Base-by-base conservation (phyloP, 2,797 vertebrate genomes). In the Decapterus maruadsi region DNA sequence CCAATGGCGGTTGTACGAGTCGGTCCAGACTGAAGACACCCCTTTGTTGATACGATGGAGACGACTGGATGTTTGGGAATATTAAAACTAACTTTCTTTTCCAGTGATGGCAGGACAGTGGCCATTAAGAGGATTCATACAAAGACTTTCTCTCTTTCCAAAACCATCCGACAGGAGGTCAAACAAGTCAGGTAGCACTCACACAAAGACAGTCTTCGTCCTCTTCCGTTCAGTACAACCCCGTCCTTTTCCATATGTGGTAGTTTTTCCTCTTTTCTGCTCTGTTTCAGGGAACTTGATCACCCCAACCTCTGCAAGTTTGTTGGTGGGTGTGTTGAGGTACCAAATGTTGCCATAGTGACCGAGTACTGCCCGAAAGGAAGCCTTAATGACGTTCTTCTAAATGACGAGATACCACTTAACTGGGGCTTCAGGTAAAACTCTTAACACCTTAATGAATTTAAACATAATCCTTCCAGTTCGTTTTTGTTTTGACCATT, bases 321-420 rank as follows among this genome's bases (percentile, higher is more conserved):
- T 50, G 92, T 94, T 10, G 96, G 96, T 2, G 96, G 96, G 0
- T 97, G 96, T 60, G 88, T 93, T 64, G 95, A 97, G 88, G 88
- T 94, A 26, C 96, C 96, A 9, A 93, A 96, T 34, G 87, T 97
- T 78, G 95, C 95, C 88, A 95, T 96, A 63, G 88, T 97, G 75
- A 98, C 96, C 0, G 96, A 97, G 78, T 96, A 96, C 72, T 97
- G 96, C 78, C 96, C 96, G 17, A 96, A 97, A 92, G 95, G 96
- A 79, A 96, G 97, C 67, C 90, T 97, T 40, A 95, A 78, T 19
- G 96, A 96, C 38, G 93, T 96, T 19, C 94, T 97, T 1, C 92
- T 97, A 19, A 96, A 89, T 58, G 95, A 97, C 60, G 96, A 97
- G 48, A 92, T 96, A 75, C 96, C 95, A 14, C 93, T 97, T 20